Evolutionary conservation across 2,113 vertebrate genomes (phyloP).

Genomic region (Lophius piscatorius): DNA sequence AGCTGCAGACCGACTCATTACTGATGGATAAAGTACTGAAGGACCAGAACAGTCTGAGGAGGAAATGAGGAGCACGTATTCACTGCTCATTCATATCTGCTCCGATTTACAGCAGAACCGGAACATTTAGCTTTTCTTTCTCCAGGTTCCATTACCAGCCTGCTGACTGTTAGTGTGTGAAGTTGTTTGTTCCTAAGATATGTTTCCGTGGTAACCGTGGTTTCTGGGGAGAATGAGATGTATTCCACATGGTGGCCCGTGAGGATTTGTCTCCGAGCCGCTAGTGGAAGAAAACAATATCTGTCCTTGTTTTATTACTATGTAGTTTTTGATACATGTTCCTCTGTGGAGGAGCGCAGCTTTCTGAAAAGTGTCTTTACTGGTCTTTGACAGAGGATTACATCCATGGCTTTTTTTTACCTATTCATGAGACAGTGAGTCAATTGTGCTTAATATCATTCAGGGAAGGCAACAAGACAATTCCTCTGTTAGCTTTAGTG

Average conservation of each 20-base stretch:
- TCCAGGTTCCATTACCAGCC: slow-evolving; percentile 17
- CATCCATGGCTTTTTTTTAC: background rate
- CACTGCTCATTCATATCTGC: slow-evolving; percentile 36
- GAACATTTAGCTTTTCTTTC: slow-evolving; percentile 13
- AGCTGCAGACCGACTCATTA: slow-evolving; percentile 53
- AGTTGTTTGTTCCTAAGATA: slow-evolving; percentile 39
- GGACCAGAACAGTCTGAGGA: slow-evolving; percentile 16
- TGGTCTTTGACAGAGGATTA: background rate
- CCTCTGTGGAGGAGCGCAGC: background rate
- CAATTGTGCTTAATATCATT: background rate
- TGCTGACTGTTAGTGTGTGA: slow-evolving; percentile 19
- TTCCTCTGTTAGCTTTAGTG: too few relatives aligned
- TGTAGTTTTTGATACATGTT: background rate
- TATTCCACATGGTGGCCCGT: slow-evolving; percentile 45
- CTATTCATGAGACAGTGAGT: slow-evolving; percentile 7
- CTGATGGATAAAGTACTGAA: slow-evolving; percentile 64
- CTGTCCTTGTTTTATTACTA: slow-evolving; percentile 8
- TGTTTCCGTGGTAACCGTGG: slow-evolving; percentile 68
- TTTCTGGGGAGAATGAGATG: slow-evolving; percentile 39
- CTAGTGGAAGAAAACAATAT: slow-evolving; percentile 20
- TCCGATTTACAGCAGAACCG: slow-evolving; percentile 6
- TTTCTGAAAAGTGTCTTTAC: slow-evolving; percentile 23
- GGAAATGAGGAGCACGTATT: slow-evolving; percentile 37
- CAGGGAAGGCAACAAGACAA: slow-evolving; percentile 1
- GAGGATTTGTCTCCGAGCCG: slow-evolving; percentile 36